These are phyloP conservation scores for Drosophila neonasuta DNA, from an alignment of 2,888 invertebrate species.

Conservation along the genomic window DNA sequence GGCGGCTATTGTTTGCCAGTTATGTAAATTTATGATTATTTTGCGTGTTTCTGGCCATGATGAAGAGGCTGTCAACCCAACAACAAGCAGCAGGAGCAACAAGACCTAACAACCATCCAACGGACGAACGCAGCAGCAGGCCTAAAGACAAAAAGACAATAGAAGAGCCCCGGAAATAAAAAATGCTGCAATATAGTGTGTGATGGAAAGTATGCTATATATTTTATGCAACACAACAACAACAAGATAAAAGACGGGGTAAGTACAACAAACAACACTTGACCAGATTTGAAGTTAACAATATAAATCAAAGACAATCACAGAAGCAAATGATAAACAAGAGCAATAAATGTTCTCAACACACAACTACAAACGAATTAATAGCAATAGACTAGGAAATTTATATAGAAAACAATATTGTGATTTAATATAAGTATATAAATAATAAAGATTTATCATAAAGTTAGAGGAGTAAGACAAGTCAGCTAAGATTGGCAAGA, in stretches of 20 bases:
- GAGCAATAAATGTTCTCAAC: slow-evolving; percentile 23
- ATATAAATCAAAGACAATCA: slow-evolving; percentile 39
- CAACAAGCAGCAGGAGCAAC: background rate
- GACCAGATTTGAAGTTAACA: slow-evolving; percentile 4
- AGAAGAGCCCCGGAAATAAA: background rate
- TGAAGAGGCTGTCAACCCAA: slow-evolving; percentile 40
- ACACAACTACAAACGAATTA: slow-evolving; percentile 5
- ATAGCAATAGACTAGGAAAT: no score
- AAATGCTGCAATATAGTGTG: slow-evolving; percentile 16
- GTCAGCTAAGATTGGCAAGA: no score
- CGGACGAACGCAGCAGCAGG: slow-evolving; percentile 2
- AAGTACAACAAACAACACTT: background rate
- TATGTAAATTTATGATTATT: slow-evolving; percentile 61
- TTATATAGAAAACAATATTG: no score
- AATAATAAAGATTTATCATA: no score
- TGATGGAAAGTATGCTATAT: slow-evolving; percentile 25
- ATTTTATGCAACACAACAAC: slow-evolving; percentile 12
- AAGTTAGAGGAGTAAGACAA: no score
- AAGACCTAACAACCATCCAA: background rate
- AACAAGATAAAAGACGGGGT: background rate
- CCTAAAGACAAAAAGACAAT: slow-evolving; percentile 23
- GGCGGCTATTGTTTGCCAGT: slow-evolving; percentile 45
- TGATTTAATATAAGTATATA: no score
- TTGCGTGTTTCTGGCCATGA: slow-evolving; percentile 55
- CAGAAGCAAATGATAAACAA: slow-evolving; percentile 18